phyloP scores from a whole-genome alignment of 1,140 invertebrate genomes.

The Drosophila funebris region DNA sequence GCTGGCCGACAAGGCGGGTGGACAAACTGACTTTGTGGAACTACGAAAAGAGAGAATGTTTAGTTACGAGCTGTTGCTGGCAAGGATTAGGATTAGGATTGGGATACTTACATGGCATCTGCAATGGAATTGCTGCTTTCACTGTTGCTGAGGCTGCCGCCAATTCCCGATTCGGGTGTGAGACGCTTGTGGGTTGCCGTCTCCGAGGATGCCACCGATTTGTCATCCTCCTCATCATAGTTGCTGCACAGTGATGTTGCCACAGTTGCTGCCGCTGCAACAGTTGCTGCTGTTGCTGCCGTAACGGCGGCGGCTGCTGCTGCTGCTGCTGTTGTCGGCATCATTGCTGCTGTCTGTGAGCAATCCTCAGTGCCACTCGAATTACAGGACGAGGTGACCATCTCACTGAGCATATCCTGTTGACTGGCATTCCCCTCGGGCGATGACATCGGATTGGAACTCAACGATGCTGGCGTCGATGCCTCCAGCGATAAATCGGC shows the following conservation, averaged over 20 bases:
- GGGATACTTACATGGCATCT: conserved; percentile 66
- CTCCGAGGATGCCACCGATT: conserved; percentile 66
- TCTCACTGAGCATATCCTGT: conserved; percentile 74
- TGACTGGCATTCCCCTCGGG: conserved; percentile 53
- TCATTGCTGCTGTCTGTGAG: conserved; percentile 41
- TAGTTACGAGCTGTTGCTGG: conserved; percentile 29
- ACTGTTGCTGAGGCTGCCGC: conserved; percentile 77
- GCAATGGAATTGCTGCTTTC: conserved; percentile 75
- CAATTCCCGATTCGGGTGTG: conserved; percentile 78
- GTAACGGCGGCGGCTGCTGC: neutral
- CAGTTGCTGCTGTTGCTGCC: neutral
- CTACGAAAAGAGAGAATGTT: too few relatives aligned
- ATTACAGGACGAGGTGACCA: conserved; percentile 78
- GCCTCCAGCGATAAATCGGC: conserved; percentile 78
- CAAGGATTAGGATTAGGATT: neutral
- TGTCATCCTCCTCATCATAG: conserved; percentile 69
- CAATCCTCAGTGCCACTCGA: conserved; percentile 68
- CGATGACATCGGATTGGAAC: conserved; percentile 35
- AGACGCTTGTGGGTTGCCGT: conserved; percentile 67
- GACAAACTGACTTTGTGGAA: conserved; percentile 46
- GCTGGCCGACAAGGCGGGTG: conserved; percentile 39
- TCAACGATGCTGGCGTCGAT: conserved; percentile 67
- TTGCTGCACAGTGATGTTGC: conserved; percentile 35
- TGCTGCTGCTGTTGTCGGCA: conserved; percentile 2
- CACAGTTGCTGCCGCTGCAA: conserved; percentile 7